Evolutionary conservation across 2,113 vertebrate genomes (phyloP), one percentile per base, ranked within the genome.

Genomic region (Corythornis cristatus): DNA sequence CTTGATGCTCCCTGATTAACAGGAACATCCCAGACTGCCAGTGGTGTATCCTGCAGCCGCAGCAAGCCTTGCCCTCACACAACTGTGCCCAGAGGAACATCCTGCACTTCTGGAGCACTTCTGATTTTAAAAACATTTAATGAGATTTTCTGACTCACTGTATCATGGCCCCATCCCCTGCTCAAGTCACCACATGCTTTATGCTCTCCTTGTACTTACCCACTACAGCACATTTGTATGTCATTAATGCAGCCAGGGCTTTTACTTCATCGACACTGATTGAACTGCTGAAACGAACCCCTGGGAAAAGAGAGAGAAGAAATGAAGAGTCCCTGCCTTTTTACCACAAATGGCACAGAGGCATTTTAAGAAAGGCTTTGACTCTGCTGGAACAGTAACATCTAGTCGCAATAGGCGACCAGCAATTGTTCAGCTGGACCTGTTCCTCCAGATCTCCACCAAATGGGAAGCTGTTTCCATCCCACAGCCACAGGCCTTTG

Each of bases 231-330:
- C 83, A 76, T 86, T 84, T 88, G 25, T 85, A 90, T 56, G 92
- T 93, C 26, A 20, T 96, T 86, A 96, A 73, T 90, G 87, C 90
- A 90, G 94, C 88, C 89, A 56, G 84, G 35, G 90, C 92, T 89
- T 94, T 96, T 76, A 91, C 86, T 77, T 82, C 90, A 68, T 81
- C 5, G 0, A 45, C 61, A 20, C 16, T 29, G 6, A 93, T 7
- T 48, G 87, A 95, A 31, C 57, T 74, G 71, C 90, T 92, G 78
- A 92, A 96, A 87, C 0, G 8, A 95, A 37, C 73, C 67, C 83
- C 81, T 93, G 93, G 58, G 91, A 89, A 57, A 73, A 60, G 64
- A 89, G 8, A 94, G 33, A 75, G 68, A 82, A 62, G 43, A 78
- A 71, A 45, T 53, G 51, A 83, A 71, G 72, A 53, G 60, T 23